These are phyloP conservation scores for Cryptocheilus praepositus DNA, from an alignment of 2,888 invertebrate species.

Conservation along the genomic window DNA sequence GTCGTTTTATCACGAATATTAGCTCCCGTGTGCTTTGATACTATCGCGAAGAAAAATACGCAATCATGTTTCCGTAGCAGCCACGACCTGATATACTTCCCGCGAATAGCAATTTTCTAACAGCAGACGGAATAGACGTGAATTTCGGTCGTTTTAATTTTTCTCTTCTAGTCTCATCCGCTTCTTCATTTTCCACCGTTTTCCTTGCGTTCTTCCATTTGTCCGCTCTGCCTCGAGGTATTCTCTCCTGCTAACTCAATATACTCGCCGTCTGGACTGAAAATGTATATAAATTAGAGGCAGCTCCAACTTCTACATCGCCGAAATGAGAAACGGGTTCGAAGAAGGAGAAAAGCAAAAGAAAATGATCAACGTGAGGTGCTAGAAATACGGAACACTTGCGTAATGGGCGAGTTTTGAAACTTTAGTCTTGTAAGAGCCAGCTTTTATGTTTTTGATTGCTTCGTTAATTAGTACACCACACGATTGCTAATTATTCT, in stretches of 20 bases:
- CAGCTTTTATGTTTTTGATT: constrained; percentile 22
- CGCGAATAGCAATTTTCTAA: neutral
- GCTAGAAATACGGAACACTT: no score
- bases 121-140: constrained; percentile 18
- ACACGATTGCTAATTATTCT: constrained; percentile 39
- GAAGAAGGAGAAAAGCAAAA: neutral
- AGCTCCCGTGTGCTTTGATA: no score
- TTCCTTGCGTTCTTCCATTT: constrained; percentile 2
- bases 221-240: neutral
- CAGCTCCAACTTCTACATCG: neutral
- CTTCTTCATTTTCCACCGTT: no score
- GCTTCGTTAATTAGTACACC: constrained; percentile 42
- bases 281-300: constrained; percentile 34
- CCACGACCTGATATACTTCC: no score
- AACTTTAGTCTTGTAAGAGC: neutral
- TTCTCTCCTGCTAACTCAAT: constrained; percentile 17
- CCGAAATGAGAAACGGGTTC: constrained; percentile 3
- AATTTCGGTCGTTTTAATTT: constrained; percentile 13
- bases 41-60: no score
- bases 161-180: constrained; percentile 8
- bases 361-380: neutral
- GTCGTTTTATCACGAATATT: no score
- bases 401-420: neutral
- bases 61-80: no score
- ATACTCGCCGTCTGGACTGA: constrained; percentile 33